Percentiles rank a stretch among this genome's conserved stretches.
phyloP scores from a whole-genome alignment of 2,113 vertebrate species.

The Halichoeres trimaculatus region DNA sequence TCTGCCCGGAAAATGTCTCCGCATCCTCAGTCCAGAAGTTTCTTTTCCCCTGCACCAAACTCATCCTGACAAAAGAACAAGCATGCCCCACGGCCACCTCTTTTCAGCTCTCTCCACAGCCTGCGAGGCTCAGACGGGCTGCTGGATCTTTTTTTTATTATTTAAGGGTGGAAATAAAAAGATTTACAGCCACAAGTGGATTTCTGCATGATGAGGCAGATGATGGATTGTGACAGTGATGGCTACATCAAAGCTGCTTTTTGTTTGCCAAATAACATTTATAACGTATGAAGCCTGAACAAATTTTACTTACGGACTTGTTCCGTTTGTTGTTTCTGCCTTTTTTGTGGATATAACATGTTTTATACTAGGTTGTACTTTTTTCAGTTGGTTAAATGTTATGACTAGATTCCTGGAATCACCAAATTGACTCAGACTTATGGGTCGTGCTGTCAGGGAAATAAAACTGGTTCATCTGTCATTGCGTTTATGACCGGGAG shows the following conservation, averaged over 20 bases:
- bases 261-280: conserved; percentile 18
- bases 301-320: neutral
- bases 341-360: neutral
- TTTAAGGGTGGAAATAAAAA: conserved; percentile 37
- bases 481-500: conserved; percentile 13
- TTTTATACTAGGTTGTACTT: neutral
- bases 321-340: neutral
- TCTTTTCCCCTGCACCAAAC: conserved; percentile 39
- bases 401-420: neutral
- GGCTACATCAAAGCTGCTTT: conserved; percentile 29
- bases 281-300: conserved; percentile 1
- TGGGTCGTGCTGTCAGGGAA: neutral
- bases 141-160: conserved; percentile 3
- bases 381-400: neutral
- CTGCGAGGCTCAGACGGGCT: conserved; percentile 16
- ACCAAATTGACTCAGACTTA: conserved; percentile 22
- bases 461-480: conserved; percentile 26
- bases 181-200: conserved; percentile 28
- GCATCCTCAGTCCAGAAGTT: conserved; percentile 49
- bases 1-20: conserved; percentile 61
- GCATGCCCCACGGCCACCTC: conserved; percentile 39
- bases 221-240: conserved; percentile 28
- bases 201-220: conserved; percentile 7
- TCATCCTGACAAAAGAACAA: conserved; percentile 64
- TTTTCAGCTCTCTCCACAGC: conserved; percentile 24